Conservation (phyloP, 2,113 vertebrate genomes). For the Paralichthys olivaceus region DNA sequence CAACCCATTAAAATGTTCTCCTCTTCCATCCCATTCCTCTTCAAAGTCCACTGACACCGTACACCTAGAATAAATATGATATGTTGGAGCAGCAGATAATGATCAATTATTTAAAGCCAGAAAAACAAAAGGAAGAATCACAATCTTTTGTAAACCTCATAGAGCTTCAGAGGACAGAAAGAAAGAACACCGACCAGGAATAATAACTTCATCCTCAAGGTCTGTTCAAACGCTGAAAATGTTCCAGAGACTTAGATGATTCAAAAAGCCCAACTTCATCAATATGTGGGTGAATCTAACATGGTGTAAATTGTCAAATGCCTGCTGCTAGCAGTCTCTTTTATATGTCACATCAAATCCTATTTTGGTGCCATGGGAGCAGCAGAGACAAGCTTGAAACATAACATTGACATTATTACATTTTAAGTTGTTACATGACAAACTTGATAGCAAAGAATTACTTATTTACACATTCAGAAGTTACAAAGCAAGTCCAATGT, state of each 20-base stretch:
- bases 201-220: slow-evolving; percentile 5
- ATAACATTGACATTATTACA: too few species aligned
- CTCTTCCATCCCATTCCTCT: neutral
- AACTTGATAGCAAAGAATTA: too few species aligned
- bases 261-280: neutral
- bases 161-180: neutral
- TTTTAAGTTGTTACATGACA: too few species aligned
- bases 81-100: too few species aligned
- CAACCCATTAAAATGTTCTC: slow-evolving; percentile 44
- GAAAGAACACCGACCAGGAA: neutral
- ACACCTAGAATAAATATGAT: neutral
- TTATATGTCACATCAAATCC: too few species aligned
- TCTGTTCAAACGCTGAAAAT: too few species aligned
- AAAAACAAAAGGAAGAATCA: neutral
- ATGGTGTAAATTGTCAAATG: neutral
- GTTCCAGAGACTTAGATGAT: neutral
- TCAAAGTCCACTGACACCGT: neutral
- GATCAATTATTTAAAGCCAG: neutral
- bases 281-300: slow-evolving; percentile 7
- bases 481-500: neutral
- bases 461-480: too few species aligned
- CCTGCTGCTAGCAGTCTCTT: too few species aligned
- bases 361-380: too few species aligned
- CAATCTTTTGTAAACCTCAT: neutral
- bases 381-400: too few species aligned